A percentile compares a stretch with the other conserved stretches of the same genome.
phyloP scores from a whole-genome alignment of 1,140 invertebrate genomes.

The Amphibalanus amphitrite region DNA sequence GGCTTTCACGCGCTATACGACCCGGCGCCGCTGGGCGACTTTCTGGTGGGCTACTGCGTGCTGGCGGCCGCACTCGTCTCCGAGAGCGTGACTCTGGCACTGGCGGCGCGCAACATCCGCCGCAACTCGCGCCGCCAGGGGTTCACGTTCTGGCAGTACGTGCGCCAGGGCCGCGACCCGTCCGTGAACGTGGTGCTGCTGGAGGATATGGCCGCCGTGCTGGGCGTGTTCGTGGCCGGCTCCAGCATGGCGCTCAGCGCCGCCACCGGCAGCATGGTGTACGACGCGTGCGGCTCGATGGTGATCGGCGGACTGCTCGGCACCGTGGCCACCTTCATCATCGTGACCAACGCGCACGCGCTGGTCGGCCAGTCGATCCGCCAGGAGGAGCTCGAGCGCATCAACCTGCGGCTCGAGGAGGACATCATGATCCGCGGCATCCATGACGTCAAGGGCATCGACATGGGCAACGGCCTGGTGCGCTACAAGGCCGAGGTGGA shows the following conservation, averaged over 20 bases:
- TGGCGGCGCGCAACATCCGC: slow-evolving; percentile 77
- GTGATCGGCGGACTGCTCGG: slow-evolving; percentile 76
- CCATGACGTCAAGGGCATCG: slow-evolving; percentile 96
- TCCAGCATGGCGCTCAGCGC: slow-evolving; percentile 76
- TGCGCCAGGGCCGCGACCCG: slow-evolving; percentile 51
- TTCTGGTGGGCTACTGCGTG: slow-evolving; percentile 64
- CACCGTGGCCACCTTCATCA: slow-evolving; percentile 84
- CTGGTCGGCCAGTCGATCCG: slow-evolving; percentile 87
- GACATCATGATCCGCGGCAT: slow-evolving; percentile 95
- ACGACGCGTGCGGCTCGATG: slow-evolving; percentile 78
- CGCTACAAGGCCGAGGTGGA: slow-evolving; percentile 96
- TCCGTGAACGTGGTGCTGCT: slow-evolving; percentile 90
- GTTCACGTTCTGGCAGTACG: slow-evolving; percentile 38
- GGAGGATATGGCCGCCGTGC: slow-evolving; percentile 87
- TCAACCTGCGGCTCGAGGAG: slow-evolving; percentile 74
- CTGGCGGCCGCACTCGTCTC: slow-evolving; percentile 73
- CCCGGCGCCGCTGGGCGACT: slow-evolving; percentile 31
- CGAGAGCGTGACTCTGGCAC: slow-evolving; percentile 76
- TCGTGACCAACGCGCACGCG: slow-evolving; percentile 81
- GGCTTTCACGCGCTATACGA: slow-evolving; percentile 71
- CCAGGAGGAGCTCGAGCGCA: slow-evolving; percentile 63
- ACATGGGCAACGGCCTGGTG: slow-evolving; percentile 71
- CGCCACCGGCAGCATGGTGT: slow-evolving; percentile 51
- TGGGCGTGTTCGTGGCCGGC: slow-evolving; percentile 68
- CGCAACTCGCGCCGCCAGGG: slow-evolving; percentile 59